Base-by-base conservation (phyloP, 2,888 invertebrate genomes). In the Dromius quadrimaculatus region DNA sequence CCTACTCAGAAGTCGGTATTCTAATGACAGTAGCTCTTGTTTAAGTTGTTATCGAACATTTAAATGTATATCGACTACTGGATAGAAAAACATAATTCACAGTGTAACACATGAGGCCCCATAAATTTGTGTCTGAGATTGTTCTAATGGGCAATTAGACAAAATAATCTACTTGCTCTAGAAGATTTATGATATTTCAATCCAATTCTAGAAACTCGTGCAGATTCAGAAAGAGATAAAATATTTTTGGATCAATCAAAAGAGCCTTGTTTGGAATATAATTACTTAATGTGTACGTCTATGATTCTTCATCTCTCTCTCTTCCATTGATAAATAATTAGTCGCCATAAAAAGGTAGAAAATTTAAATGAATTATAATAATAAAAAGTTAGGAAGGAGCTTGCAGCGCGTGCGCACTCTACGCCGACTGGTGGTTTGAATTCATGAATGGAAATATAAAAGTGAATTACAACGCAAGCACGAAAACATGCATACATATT, bases 71-170 rank as follows among this genome's bases (percentile, higher is more conserved):
- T 32, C 59, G 34, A 68, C 68, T 68, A 68, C 68, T 68, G 68
- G 15, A 59, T 34, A 68, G 45, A 59, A 68, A 68, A 68, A 68
- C 59, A 59, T 68, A 59, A 65, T 47, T 50, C 50, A 64, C 59
- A 43, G 20, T 54, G 45, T 59, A 43, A 20, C 68, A 43, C 57
- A 50, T 59, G 32, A 34, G 28, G 59, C 19, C 41, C 59, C 28
- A 68, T 68, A 68, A 68, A 68, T 68, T 68, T 59, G 59, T 59
- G n/a, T n/a, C n/a, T n/a, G n/a, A n/a, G n/a, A n/a, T n/a, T 22
- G 41, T 41, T 57, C 41, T 66, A 66, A 66, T 66, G 57, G 38
- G 11, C 57, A 41, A 41, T 57, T 66, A 66, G 57, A 57, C 66
- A 66, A 57, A 13, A 54, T 66, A 66, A 66, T 66, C 54, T 66